Evolutionary conservation across 2,888 invertebrate genomes (phyloP), one percentile per base, ranked within the genome.

Genomic region (Copidosoma aretas): DNA sequence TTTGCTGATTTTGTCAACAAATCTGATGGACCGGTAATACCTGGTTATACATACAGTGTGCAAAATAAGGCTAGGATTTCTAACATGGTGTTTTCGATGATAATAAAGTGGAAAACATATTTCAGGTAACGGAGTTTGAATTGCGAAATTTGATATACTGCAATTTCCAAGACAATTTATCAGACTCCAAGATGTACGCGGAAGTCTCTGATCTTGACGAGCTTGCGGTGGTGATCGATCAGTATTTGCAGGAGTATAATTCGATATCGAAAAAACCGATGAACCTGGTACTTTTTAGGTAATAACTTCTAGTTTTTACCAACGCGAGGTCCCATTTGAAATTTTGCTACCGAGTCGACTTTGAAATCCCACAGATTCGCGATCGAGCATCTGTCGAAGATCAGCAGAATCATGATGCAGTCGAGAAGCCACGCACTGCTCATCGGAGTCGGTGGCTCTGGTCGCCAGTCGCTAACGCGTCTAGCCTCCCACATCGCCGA

Each of bases 221-320:
- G 73, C 85, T 97, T 63, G 88, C 91, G 54, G 84, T 87, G 0
- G 91, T 94, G 0, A 95, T 95, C 0, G 94, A 96, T 73, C 91
- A 93, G 0, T 96, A 93, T 84, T 86, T 97, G 17, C 90, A 90
- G 0, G 97, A 97, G 81, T 97, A 91, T 81, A 97, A 97, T 83
- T 94, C 94, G 75, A 94, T 97, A 91, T 93, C 94, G 10, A 97
- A 95, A 84, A 97, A 96, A 79, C 96, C 97, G 0, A 97, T 97
- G 97, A 93, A 95, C 83, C 87, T 97, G 65, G 97, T 97, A 5
- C 86, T 97, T 43, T 95, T 95, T 84, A 91, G 91, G 91, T 93
- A 82, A 59, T 59, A 22, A 15, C n/a, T 58, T 41, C n/a, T 39
- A 54, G 3, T 2, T 32, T 32, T 32, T 8, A n/a, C 8, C 32